These are phyloP conservation scores for Ganaspis sp. DNA, from an alignment of 1,140 invertebrate genomes.

Conservation along the genomic window DNA sequence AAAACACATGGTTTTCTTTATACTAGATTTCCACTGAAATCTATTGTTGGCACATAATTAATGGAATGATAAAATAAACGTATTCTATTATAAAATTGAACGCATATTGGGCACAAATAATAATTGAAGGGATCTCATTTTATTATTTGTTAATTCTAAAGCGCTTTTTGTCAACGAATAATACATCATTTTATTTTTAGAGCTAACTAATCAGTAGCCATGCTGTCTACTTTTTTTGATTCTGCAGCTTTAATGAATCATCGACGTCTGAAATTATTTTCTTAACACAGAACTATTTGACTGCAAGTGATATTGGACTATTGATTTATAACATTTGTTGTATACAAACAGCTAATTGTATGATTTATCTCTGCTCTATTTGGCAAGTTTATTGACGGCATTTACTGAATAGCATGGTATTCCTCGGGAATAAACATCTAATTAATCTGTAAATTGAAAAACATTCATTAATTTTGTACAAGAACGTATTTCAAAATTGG, in stretches of 20 bases:
- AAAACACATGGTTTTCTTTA: background rate
- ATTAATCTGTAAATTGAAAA: constrained; percentile 51
- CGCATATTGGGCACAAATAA: background rate
- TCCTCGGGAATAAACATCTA: constrained; percentile 42
- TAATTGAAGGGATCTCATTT: background rate
- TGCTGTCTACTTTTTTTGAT: constrained; percentile 1
- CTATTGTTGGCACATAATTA: constrained; percentile 21
- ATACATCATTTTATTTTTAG: constrained; percentile 1
- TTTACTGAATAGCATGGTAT: constrained; percentile 38
- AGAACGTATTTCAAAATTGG: no score
- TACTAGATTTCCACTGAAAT: background rate
- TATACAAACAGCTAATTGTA: constrained; percentile 36
- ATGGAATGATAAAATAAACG: background rate
- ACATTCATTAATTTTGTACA: constrained; percentile 1
- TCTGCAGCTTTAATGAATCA: constrained; percentile 39
- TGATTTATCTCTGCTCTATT: constrained; percentile 43
- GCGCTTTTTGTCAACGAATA: background rate
- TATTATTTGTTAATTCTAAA: background rate
- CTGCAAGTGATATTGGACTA: constrained; percentile 42
- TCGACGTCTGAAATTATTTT: constrained; percentile 26
- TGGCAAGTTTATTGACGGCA: constrained; percentile 57
- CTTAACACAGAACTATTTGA: constrained; percentile 41
- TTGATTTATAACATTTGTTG: constrained; percentile 41
- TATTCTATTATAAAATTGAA: background rate
- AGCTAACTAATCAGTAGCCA: constrained; percentile 8